These are phyloP conservation scores for Melanotaenia maccullochi DNA, from an alignment of 2,797 vertebrate genomes.

Conservation along the genomic window DNA sequence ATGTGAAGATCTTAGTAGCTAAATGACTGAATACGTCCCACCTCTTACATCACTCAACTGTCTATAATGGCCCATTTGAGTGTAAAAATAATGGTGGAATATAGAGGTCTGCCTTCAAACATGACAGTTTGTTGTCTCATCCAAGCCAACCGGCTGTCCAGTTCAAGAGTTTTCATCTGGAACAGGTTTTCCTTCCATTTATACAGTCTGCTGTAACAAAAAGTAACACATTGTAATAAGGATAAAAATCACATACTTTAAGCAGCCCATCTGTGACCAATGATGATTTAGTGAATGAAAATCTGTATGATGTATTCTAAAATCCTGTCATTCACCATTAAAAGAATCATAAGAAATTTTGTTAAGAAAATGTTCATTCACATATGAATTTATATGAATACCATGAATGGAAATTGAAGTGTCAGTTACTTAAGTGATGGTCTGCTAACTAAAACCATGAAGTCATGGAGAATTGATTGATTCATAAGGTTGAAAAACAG, in stretches of 20 bases:
- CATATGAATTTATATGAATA: not conserved
- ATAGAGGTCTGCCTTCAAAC: constrained; percentile 9
- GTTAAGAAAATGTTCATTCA: not conserved
- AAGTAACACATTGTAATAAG: not conserved
- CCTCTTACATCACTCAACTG: constrained; percentile 4
- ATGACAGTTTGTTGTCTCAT: constrained; percentile 1
- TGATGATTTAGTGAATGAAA: not conserved
- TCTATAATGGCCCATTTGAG: not conserved
- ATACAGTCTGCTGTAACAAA: not conserved
- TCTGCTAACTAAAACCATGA: not conserved
- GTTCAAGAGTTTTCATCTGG: not conserved
- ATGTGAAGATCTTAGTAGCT: constrained; percentile 11
- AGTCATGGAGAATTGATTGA: not conserved
- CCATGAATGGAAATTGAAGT: not conserved
- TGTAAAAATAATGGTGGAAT: not conserved
- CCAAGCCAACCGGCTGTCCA: not conserved
- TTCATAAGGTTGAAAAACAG: not conserved
- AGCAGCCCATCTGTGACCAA: too few relatives aligned
- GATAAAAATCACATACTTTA: not conserved
- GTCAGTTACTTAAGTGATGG: not conserved
- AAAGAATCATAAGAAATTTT: not conserved
- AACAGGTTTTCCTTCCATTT: not conserved
- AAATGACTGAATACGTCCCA: constrained; percentile 7
- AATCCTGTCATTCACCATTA: not conserved
- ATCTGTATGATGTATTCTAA: not conserved